A percentile compares a stretch with the other conserved stretches of the same genome.
Evolutionary conservation across 92 coral and sea anemone species (phyloP).

Genomic region (Bergia sp.): DNA sequence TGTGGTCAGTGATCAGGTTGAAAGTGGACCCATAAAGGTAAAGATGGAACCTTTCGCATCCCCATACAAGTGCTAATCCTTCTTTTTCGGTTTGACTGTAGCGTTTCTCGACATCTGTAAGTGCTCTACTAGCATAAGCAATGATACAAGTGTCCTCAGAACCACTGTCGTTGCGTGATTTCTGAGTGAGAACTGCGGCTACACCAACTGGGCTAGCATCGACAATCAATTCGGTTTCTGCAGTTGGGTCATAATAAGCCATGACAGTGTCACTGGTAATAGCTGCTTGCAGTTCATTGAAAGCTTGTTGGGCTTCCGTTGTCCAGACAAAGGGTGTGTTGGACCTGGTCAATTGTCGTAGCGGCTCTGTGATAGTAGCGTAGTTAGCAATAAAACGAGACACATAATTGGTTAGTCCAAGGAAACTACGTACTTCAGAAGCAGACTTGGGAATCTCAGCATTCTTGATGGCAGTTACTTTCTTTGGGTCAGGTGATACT

Average conservation of each 20-base stretch:
- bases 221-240: neutral
- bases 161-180: too few relatives aligned
- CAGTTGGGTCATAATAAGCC: neutral
- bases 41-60: slow-evolving; percentile 25
- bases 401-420: slow-evolving; percentile 69
- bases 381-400: slow-evolving; percentile 60
- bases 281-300: neutral
- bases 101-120: slow-evolving; percentile 41
- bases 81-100: slow-evolving; percentile 52
- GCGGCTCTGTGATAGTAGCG: slow-evolving; percentile 66
- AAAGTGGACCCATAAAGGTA: slow-evolving; percentile 45
- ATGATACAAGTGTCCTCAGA: too few relatives aligned
- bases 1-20: slow-evolving; percentile 42
- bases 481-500: slow-evolving; percentile 55
- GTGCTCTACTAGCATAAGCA: slow-evolving; percentile 47
- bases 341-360: slow-evolving; percentile 24
- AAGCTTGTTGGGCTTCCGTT: neutral
- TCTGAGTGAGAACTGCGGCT: too few relatives aligned
- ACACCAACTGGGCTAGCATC: neutral
- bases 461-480: slow-evolving; percentile 51
- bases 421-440: slow-evolving; percentile 60
- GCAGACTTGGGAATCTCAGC: slow-evolving; percentile 54
- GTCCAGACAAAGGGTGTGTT: neutral
- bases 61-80: slow-evolving; percentile 48
- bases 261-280: neutral